Evolutionary conservation across 2,113 vertebrate genomes (phyloP), one percentile per base, ranked within the genome.

Genomic region (Tetrax tetrax): DNA sequence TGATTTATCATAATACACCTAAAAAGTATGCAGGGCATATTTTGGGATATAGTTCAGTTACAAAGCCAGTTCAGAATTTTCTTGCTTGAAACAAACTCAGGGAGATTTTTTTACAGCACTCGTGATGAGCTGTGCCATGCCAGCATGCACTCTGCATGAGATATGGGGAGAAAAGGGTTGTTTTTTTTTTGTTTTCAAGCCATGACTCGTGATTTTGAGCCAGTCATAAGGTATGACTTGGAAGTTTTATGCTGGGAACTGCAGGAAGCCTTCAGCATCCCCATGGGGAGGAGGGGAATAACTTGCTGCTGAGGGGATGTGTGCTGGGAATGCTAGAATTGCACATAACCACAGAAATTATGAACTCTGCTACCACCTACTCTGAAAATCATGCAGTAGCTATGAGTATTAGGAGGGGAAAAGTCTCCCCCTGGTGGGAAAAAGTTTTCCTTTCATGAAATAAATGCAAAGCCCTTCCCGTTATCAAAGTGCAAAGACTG

Each of bases 361-460:
- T 5, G 47, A 93, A 7, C 57, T 69, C 27, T 50, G 6, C 51
- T 60, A 78, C 43, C 38, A 2, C 29, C 12, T 22, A 12, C 72
- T 45, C 57, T 43, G 74, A 65, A 79, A 91, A 41, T 54, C 54
- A 1, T 17, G 53, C 1, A 18, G 41, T 4, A 43, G 4, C 33
- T 68, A 6, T 5, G 20, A 54, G 57, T 38, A 31, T 92, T 95
- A 79, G 75, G 71, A 95, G 85, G 83, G 64, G 29, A 87, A 69
- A 81, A 76, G 89, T 89, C 96, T 96, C 95, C 95, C 93, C 38
- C 96, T 95, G 45, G 60, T 93, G 91, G 95, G 63, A 64, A 57
- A 87, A 91, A 25, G 8, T 7, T 87, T 94, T 84, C 56, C 41
- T 89, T 65, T 24, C 75, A 29, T 33, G 50, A 68, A 78, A 69